phyloP scores from a whole-genome alignment of 2,888 invertebrate species.

The Drosophila multiciliata region DNA sequence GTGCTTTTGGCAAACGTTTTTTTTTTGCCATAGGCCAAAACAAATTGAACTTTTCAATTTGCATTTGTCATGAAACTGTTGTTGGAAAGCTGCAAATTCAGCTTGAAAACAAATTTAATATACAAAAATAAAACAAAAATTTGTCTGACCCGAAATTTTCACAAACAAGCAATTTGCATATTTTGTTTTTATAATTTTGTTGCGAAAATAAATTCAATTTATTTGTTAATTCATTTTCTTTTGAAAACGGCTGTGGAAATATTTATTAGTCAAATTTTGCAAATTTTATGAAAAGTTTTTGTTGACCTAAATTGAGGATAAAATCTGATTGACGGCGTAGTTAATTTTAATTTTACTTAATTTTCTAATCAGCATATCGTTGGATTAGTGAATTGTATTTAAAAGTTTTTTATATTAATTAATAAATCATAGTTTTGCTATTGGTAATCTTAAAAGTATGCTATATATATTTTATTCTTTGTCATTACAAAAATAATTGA shows the following conservation, averaged over 20 bases:
- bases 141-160: slow-evolving; percentile 1
- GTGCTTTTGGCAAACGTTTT: slow-evolving; percentile 14
- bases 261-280: background rate
- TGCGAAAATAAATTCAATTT: slow-evolving; percentile 1
- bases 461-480: background rate
- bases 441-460: background rate
- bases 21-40: slow-evolving; percentile 43
- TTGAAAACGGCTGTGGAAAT: background rate
- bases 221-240: slow-evolving; percentile 3
- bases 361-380: background rate
- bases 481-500: background rate
- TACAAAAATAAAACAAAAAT: slow-evolving; percentile 25
- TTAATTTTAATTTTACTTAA: background rate
- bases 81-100: slow-evolving; percentile 40
- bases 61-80: slow-evolving; percentile 49
- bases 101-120: slow-evolving; percentile 43
- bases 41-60: slow-evolving; percentile 68
- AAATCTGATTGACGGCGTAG: background rate
- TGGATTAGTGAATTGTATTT: background rate
- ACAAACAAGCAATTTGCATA: slow-evolving; percentile 27
- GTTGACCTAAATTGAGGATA: background rate
- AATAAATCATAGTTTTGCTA: background rate
- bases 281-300: background rate
- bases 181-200: slow-evolving; percentile 24
- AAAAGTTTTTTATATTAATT: background rate